Percentiles rank a stretch among this genome's conserved stretches.
These are phyloP conservation scores for Synanthedon formicaeformis DNA, from an alignment of 2,888 invertebrate genomes.

Conservation along the genomic window DNA sequence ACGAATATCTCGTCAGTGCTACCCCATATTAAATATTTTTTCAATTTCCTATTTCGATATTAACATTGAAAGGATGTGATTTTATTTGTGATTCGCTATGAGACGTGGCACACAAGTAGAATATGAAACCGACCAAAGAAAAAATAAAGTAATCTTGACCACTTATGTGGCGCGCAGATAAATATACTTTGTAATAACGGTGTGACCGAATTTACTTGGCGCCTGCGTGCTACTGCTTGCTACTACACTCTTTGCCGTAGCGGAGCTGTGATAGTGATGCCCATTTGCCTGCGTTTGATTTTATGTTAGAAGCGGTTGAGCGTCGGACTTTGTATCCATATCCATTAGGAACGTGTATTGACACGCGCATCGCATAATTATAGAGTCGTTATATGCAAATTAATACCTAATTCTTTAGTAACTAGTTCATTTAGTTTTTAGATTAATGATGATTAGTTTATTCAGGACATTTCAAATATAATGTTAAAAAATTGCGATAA, in stretches of 20 bases:
- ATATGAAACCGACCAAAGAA: neutral
- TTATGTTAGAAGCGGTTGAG: neutral
- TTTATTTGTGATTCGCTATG: too few relatives aligned
- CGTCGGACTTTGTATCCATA: neutral
- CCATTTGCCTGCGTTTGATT: conserved; percentile 12
- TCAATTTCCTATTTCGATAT: too few relatives aligned
- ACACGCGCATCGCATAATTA: neutral
- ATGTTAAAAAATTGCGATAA: too few relatives aligned
- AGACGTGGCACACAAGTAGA: too few relatives aligned
- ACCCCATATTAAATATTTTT: too few relatives aligned
- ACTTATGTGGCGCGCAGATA: conserved; percentile 23
- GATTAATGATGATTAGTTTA: too few relatives aligned
- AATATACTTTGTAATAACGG: conserved; percentile 24
- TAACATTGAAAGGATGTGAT: too few relatives aligned
- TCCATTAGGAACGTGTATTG: neutral
- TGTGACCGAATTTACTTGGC: conserved; percentile 30
- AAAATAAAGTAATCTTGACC: conserved; percentile 29
- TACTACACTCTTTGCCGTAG: conserved; percentile 3
- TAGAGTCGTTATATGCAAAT: too few relatives aligned
- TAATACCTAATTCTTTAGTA: too few relatives aligned
- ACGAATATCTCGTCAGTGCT: too few relatives aligned
- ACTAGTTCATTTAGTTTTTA: too few relatives aligned
- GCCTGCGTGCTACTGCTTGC: conserved; percentile 17
- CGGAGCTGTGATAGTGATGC: conserved; percentile 19
- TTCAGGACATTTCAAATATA: too few relatives aligned